A percentile compares a stretch with the other conserved stretches of the same genome.
These are phyloP conservation scores for Bedellia somnulentella DNA, from an alignment of 2,888 invertebrate genomes.

Conservation along the genomic window DNA sequence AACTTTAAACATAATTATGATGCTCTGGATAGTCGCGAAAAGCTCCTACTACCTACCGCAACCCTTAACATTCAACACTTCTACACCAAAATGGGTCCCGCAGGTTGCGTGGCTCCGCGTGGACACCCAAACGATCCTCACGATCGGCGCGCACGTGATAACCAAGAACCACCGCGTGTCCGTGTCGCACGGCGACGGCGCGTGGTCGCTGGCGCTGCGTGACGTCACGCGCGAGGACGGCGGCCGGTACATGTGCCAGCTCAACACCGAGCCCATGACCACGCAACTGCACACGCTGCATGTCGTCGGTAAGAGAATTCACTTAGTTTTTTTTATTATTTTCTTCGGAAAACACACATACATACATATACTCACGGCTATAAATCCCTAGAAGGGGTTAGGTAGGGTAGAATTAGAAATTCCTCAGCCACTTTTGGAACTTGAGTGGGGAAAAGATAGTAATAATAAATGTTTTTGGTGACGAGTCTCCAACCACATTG, in stretches of 20 bases:
- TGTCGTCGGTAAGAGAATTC: slow-evolving; percentile 50
- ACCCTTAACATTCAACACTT: background rate
- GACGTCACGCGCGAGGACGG: slow-evolving; percentile 79
- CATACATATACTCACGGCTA: too few species aligned
- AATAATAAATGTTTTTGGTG: too few species aligned
- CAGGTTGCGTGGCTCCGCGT: slow-evolving; percentile 91
- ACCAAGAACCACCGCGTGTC: slow-evolving; percentile 87
- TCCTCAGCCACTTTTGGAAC: too few species aligned
- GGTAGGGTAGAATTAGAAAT: too few species aligned
- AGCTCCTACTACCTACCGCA: too few species aligned
- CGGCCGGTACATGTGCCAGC: slow-evolving; percentile 84
- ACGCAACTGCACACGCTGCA: slow-evolving; percentile 45
- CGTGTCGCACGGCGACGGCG: slow-evolving; percentile 77
- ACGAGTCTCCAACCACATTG: too few species aligned
- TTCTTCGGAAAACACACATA: too few species aligned
- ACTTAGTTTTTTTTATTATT: too few species aligned
- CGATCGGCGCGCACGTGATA: slow-evolving; percentile 86
- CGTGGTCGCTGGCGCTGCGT: slow-evolving; percentile 80
- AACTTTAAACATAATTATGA: too few species aligned
- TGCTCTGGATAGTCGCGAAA: too few species aligned
- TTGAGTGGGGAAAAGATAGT: too few species aligned
- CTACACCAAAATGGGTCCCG: background rate
- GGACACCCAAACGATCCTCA: slow-evolving; percentile 87
- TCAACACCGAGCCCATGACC: slow-evolving; percentile 62
- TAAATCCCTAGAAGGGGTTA: too few species aligned